Percentiles rank a stretch among this genome's conserved stretches.
Evolutionary conservation across 1,140 invertebrate genomes (phyloP).

Genomic region (Homalodisca vitripennis): DNA sequence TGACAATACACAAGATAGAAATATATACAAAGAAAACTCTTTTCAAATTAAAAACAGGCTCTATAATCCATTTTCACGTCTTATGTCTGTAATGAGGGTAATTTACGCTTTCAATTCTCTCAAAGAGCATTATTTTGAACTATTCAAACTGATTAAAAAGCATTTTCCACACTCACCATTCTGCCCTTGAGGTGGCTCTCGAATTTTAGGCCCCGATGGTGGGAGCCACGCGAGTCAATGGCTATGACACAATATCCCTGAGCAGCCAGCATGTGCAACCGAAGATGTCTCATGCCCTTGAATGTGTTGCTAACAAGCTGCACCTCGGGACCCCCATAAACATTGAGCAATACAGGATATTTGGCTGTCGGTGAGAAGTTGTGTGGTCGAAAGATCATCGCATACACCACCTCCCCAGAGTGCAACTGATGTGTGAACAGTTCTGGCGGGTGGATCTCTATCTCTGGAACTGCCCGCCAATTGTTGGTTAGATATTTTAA

Average conservation of each 20-base stretch:
- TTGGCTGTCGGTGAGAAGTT: slow-evolving; percentile 71
- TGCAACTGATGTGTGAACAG: slow-evolving; percentile 70
- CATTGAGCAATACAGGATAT: slow-evolving; percentile 93
- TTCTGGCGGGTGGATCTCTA: slow-evolving; percentile 65
- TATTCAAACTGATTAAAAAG: background rate
- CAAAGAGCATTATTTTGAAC: background rate
- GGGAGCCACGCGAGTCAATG: slow-evolving; percentile 93
- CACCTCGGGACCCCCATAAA: slow-evolving; percentile 97
- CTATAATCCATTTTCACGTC: background rate
- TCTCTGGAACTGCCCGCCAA: slow-evolving; percentile 51
- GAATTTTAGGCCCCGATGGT: slow-evolving; percentile 87
- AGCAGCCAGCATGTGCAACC: slow-evolving; percentile 94
- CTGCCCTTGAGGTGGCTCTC: slow-evolving; percentile 84
- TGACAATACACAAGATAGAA: no score
- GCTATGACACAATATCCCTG: slow-evolving; percentile 95
- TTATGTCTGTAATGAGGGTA: background rate
- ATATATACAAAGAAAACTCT: no score
- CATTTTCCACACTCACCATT: slow-evolving; percentile 59
- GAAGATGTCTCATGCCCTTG: slow-evolving; percentile 87
- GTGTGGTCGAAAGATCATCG: slow-evolving; percentile 90
- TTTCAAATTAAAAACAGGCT: no score
- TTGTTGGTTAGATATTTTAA: no score
- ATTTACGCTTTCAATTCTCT: background rate
- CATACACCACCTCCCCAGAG: slow-evolving; percentile 76
- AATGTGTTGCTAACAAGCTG: slow-evolving; percentile 96